Conservation (phyloP, 2,888 invertebrate genomes). For the Lamellibrachia columna region DNA sequence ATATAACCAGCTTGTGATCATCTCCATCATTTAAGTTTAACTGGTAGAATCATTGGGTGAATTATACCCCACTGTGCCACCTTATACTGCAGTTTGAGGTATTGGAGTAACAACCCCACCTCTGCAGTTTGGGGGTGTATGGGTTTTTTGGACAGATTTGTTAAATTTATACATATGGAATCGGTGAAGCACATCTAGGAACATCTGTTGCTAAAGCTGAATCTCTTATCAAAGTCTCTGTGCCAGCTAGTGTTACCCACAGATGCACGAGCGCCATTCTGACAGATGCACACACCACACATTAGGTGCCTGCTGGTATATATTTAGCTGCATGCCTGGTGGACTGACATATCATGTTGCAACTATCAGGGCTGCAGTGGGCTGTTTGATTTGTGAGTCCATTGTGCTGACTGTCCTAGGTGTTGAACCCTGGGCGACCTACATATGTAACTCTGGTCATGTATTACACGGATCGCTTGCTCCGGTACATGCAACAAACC, state of each 20-base stretch:
- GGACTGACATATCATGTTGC: neutral
- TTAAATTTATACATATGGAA: neutral
- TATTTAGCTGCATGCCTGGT: slow-evolving; percentile 16
- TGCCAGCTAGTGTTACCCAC: neutral
- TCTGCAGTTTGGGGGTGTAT: neutral
- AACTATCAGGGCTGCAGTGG: neutral
- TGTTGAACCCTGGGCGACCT: slow-evolving; percentile 3
- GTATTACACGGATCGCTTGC: neutral
- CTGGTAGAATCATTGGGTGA: neutral
- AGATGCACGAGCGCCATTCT: neutral
- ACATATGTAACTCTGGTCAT: neutral
- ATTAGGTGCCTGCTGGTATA: neutral
- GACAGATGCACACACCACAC: neutral
- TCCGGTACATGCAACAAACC: neutral
- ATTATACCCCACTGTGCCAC: neutral
- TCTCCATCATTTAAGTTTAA: neutral
- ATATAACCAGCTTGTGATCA: neutral
- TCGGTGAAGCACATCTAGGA: neutral
- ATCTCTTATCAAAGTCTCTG: neutral
- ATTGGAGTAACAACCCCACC: neutral
- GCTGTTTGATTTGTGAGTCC: neutral
- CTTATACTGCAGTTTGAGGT: neutral
- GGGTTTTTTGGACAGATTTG: neutral
- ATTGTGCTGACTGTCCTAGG: neutral
- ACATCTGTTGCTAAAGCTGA: neutral